phyloP scores from a whole-genome alignment of 2,797 vertebrate species.

The Macropus fuliginosus region DNA sequence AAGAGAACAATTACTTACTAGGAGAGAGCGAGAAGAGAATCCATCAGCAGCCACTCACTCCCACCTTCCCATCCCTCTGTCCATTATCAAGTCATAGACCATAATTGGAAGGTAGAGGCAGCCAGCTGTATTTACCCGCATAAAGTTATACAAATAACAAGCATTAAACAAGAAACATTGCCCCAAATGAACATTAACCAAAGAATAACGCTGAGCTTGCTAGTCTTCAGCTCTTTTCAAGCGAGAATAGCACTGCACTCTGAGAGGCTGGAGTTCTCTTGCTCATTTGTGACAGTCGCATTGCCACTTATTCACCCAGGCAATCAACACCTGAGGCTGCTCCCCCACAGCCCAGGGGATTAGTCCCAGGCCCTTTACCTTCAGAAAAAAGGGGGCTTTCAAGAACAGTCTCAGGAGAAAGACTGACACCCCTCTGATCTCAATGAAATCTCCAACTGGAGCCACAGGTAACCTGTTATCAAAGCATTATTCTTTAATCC shows the following conservation, averaged over 20 bases:
- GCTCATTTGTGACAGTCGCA: constrained; percentile 71
- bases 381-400: background rate
- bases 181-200: constrained; percentile 77
- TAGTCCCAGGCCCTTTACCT: constrained; percentile 57
- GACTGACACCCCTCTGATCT: background rate
- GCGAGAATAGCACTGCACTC: constrained; percentile 77
- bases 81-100: constrained; percentile 70
- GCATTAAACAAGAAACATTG: constrained; percentile 81
- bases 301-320: constrained; percentile 72
- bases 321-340: constrained; percentile 75
- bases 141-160: constrained; percentile 80
- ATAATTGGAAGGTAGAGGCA: constrained; percentile 70
- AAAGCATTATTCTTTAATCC: background rate
- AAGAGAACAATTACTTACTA: constrained; percentile 72
- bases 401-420: background rate
- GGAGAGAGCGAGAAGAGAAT: constrained; percentile 67
- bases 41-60: constrained; percentile 73
- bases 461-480: background rate
- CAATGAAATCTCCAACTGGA: background rate
- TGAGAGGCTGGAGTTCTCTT: constrained; percentile 69
- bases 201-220: constrained; percentile 82
- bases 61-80: constrained; percentile 18
- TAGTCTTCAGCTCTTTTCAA: constrained; percentile 79
- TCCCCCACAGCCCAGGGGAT: constrained; percentile 45
- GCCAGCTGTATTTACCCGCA: constrained; percentile 47